phyloP scores from a whole-genome alignment of 2,113 vertebrate genomes.

The Tragulus kanchil region DNA sequence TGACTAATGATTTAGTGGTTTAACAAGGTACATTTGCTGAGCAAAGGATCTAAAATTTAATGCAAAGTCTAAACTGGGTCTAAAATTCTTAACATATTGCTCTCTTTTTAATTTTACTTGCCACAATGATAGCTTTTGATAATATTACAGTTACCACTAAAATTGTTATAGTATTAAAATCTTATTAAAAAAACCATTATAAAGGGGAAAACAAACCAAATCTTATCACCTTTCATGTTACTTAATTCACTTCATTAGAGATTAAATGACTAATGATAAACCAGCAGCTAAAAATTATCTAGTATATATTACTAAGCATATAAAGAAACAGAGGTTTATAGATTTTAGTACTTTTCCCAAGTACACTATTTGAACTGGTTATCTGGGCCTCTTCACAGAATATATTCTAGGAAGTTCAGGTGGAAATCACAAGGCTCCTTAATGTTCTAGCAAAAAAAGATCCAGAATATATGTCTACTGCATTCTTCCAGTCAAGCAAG shows the following conservation, averaged over 20 bases:
- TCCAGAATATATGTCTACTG: not conserved
- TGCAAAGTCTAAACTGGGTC: not conserved
- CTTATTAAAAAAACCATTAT: conserved; percentile 40
- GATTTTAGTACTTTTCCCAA: conserved; percentile 23
- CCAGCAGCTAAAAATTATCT: not conserved
- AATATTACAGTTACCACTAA: not conserved
- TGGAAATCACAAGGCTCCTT: not conserved
- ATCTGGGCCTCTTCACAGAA: not conserved
- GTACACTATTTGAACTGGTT: not conserved
- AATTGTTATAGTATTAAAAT: not conserved
- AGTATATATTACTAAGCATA: not conserved
- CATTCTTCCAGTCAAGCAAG: not conserved
- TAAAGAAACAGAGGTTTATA: conserved; percentile 12
- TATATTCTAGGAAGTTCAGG: not conserved
- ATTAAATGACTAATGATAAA: conserved; percentile 13
- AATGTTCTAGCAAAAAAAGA: not conserved
- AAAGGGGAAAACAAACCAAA: not conserved
- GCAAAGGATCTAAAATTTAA: conserved; percentile 19
- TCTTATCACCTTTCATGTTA: not conserved
- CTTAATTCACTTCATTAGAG: not conserved
- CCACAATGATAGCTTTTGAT: not conserved
- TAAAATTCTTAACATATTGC: not conserved
- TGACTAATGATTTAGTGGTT: conserved; percentile 2
- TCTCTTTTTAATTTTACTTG: conserved; percentile 44
- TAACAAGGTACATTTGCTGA: not conserved